These are phyloP conservation scores for Anseranas semipalmata DNA, from an alignment of 2,113 vertebrate genomes.

Conservation along the genomic window DNA sequence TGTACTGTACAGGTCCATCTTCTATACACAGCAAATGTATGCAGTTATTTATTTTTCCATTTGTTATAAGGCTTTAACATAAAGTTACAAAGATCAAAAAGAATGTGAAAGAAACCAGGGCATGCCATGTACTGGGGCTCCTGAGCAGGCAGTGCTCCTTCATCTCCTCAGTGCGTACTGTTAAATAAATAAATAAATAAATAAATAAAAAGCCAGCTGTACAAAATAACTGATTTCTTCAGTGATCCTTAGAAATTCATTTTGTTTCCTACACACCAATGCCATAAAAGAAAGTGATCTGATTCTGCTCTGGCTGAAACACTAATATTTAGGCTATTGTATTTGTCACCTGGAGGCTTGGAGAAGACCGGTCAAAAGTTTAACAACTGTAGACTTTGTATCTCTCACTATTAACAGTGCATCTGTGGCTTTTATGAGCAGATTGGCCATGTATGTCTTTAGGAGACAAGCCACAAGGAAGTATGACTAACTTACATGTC, in stretches of 20 bases:
- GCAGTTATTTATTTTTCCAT: background rate
- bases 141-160: background rate
- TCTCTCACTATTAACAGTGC: background rate
- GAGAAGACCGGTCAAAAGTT: background rate
- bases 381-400: background rate
- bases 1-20: background rate
- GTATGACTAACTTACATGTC: conserved; percentile 52
- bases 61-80: background rate
- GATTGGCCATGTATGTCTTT: conserved; percentile 26
- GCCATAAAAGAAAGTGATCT: background rate
- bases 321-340: background rate
- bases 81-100: background rate
- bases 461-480: conserved; percentile 36
- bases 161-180: no score
- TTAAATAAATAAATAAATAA: no score
- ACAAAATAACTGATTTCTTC: background rate
- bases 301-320: background rate
- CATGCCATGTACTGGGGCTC: no score
- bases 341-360: background rate
- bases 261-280: no score
- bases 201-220: no score
- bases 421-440: conserved; percentile 18
- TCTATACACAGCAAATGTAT: background rate
- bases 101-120: background rate
- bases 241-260: background rate